phyloP scores from a whole-genome alignment of 2,888 invertebrate genomes.

The Dinocampus coccinellae region DNA sequence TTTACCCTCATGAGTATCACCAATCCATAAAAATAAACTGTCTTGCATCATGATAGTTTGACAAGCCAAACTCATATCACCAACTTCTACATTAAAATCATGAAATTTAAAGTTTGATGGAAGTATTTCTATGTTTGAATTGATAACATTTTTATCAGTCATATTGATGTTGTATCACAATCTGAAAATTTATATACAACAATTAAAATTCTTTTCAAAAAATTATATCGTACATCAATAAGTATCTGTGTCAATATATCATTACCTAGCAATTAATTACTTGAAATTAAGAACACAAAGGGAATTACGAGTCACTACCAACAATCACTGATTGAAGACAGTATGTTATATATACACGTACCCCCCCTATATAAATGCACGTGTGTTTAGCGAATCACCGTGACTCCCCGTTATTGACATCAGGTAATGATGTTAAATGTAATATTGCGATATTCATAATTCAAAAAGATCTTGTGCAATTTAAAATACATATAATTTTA shows the following conservation, averaged over 20 bases:
- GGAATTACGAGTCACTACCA: neutral
- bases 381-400: constrained; percentile 20
- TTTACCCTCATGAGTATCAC: constrained; percentile 51
- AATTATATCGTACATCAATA: neutral
- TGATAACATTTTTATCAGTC: neutral
- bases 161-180: neutral
- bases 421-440: constrained; percentile 19
- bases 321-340: neutral
- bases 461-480: neutral
- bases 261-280: too few relatives aligned
- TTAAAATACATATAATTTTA: neutral
- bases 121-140: constrained; percentile 36
- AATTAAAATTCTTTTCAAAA: neutral
- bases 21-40: constrained; percentile 67
- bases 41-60: constrained; percentile 65
- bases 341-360: constrained; percentile 4
- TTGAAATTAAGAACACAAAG: neutral
- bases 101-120: constrained; percentile 61
- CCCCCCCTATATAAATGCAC: neutral
- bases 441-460: neutral
- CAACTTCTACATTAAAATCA: constrained; percentile 53
- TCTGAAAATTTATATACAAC: neutral
- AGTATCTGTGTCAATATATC: too few relatives aligned
- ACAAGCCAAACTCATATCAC: constrained; percentile 57
- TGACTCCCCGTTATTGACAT: constrained; percentile 23